Conservation (phyloP, 2,797 vertebrate species). For the Liasis olivaceus region DNA sequence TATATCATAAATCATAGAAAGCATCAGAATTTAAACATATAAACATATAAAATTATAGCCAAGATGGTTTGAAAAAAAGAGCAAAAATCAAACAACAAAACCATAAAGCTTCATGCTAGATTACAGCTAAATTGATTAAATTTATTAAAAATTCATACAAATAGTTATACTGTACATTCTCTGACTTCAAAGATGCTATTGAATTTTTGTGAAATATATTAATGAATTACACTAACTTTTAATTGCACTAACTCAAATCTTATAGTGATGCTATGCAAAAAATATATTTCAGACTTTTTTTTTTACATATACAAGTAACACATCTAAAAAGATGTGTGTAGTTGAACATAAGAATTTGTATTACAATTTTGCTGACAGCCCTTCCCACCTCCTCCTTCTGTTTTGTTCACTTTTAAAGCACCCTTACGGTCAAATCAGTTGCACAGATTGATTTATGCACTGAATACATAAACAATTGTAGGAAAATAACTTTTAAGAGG, state of each 20-base stretch:
- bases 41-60: neutral
- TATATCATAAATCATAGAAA: neutral
- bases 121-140: slow-evolving; percentile 35
- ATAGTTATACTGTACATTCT: slow-evolving; percentile 13
- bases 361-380: slow-evolving; percentile 43
- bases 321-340: slow-evolving; percentile 42
- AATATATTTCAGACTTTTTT: slow-evolving; percentile 61
- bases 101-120: neutral
- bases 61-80: neutral
- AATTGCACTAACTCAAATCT: slow-evolving; percentile 56
- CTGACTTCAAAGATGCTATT: slow-evolving; percentile 40
- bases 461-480: slow-evolving; percentile 63
- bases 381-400: slow-evolving; percentile 49
- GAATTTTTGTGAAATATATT: slow-evolving; percentile 56
- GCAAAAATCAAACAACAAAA: neutral
- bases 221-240: slow-evolving; percentile 64
- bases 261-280: slow-evolving; percentile 64
- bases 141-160: slow-evolving; percentile 44
- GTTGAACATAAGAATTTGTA: slow-evolving; percentile 55
- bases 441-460: slow-evolving; percentile 32
- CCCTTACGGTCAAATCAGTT: slow-evolving; percentile 55
- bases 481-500: slow-evolving; percentile 47
- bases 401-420: slow-evolving; percentile 69
- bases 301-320: slow-evolving; percentile 52
- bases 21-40: neutral